Conservation (phyloP, 2,113 vertebrate species). For the Oncorhynchus clarkii region DNA sequence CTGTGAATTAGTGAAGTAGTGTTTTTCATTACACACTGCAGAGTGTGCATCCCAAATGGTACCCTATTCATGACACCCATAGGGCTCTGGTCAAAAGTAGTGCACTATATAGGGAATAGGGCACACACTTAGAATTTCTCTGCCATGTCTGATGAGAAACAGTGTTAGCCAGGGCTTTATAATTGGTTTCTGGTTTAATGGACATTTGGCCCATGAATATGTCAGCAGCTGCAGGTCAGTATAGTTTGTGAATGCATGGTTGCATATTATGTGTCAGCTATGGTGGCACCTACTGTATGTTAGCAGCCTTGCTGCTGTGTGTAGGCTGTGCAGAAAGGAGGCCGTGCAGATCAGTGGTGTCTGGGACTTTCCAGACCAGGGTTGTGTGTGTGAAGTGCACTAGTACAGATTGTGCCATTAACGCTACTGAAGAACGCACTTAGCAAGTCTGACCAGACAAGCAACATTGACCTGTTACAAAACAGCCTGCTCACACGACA, state of each 20-base stretch:
- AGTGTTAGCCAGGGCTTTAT: too few species aligned
- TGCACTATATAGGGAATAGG: too few species aligned
- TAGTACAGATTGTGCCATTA: conserved; percentile 22
- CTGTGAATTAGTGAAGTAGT: too few species aligned
- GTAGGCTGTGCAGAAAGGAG: conserved; percentile 32
- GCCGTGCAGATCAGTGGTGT: conserved; percentile 23
- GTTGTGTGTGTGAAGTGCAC: conserved; percentile 14
- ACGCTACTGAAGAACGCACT: background rate
- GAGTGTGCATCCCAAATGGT: too few species aligned
- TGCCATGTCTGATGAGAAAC: too few species aligned
- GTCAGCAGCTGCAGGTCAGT: background rate
- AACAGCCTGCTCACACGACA: background rate
- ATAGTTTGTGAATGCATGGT: conserved; percentile 2
- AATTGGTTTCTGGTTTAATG: too few species aligned
- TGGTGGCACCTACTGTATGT: conserved; percentile 38
- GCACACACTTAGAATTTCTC: too few species aligned
- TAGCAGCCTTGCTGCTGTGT: conserved; percentile 25
- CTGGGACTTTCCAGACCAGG: conserved; percentile 68
- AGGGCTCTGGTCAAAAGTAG: too few species aligned
- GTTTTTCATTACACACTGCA: too few species aligned
- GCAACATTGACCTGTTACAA: conserved; percentile 1
- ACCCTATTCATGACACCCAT: too few species aligned
- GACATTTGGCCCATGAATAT: background rate
- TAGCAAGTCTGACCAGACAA: conserved; percentile 19
- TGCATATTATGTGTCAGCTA: conserved; percentile 23